Conservation (phyloP, 2,113 vertebrate genomes). For the Hyperoodon ampullatus region DNA sequence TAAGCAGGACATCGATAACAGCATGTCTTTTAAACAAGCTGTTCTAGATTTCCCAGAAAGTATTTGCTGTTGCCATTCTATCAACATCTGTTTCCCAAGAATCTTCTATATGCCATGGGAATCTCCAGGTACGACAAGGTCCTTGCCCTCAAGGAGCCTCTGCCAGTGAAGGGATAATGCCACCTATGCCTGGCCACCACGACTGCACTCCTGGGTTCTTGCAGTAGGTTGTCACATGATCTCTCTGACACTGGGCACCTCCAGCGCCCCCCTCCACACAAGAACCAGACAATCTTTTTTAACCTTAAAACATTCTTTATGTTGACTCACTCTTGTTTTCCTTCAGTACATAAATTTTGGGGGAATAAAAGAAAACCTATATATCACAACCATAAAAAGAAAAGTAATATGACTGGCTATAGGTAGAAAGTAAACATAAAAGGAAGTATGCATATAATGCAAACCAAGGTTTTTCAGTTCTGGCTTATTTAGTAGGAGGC, state of each 20-base stretch:
- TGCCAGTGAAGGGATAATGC: rapidly evolving
- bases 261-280: background rate
- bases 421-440: background rate
- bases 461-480: background rate
- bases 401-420: background rate
- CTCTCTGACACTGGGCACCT: background rate
- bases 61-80: background rate
- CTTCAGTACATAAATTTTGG: background rate
- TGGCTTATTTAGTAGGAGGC: background rate
- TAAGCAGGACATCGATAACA: rapidly evolving
- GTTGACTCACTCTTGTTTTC: background rate
- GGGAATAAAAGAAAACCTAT: background rate
- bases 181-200: rapidly evolving
- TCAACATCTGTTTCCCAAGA: background rate
- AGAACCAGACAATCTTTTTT: too few species aligned
- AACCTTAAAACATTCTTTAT: background rate
- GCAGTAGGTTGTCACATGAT: rapidly evolving
- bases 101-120: background rate
- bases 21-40: background rate
- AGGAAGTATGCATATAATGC: rapidly evolving
- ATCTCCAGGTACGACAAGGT: background rate
- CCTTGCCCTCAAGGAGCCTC: background rate
- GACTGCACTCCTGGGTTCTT: rapidly evolving
- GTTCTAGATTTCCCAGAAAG: background rate
- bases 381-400: too few species aligned